phyloP scores from a whole-genome alignment of 2,797 vertebrate species.

The Mormyrops attenuatus region DNA sequence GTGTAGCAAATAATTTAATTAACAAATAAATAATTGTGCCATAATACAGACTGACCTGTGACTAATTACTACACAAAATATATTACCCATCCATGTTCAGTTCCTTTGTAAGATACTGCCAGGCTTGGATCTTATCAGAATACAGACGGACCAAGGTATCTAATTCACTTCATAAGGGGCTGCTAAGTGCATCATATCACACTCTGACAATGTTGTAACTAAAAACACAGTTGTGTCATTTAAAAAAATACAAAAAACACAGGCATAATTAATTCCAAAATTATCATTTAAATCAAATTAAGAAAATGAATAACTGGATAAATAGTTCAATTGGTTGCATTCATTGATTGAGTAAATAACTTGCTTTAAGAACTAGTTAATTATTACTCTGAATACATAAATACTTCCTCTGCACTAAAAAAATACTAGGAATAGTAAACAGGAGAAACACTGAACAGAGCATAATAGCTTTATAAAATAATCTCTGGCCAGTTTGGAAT shows the following conservation, averaged over 20 bases:
- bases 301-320: background rate
- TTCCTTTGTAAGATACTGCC: background rate
- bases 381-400: slow-evolving; percentile 5
- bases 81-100: background rate
- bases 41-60: background rate
- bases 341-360: background rate
- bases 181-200: background rate
- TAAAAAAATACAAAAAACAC: background rate
- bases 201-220: background rate
- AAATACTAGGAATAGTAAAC: slow-evolving; percentile 65
- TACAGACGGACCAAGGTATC: background rate
- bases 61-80: background rate
- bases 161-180: background rate
- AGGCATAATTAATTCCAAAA: background rate
- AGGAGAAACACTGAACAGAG: slow-evolving; percentile 68
- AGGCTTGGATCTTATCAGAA: background rate
- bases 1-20: background rate
- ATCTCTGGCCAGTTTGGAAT: slow-evolving; percentile 53
- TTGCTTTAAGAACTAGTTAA: slow-evolving; percentile 3
- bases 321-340: background rate
- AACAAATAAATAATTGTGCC: background rate
- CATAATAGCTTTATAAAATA: slow-evolving; percentile 63
- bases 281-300: background rate
- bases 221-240: background rate
- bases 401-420: slow-evolving; percentile 30